Conservation (phyloP, 1,140 invertebrate species). For the Uloborus diversus region DNA sequence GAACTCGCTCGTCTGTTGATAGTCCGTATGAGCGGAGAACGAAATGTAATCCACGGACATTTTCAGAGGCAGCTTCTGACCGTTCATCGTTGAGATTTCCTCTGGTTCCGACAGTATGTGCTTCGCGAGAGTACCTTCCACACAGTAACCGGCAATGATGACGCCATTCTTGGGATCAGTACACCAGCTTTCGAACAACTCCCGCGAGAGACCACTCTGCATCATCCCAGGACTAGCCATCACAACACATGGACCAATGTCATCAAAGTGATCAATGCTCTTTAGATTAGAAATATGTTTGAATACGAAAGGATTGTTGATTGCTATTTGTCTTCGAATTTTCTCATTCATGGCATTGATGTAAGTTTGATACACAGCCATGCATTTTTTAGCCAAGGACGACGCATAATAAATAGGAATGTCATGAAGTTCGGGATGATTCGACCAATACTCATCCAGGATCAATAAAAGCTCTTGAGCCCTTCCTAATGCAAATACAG, state of each 20-base stretch:
- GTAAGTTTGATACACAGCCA: constrained; percentile 99
- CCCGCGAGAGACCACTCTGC: constrained; percentile 96
- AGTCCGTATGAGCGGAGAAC: constrained; percentile 99
- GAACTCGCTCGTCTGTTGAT: constrained; percentile 98
- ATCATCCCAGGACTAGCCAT: constrained; percentile 99
- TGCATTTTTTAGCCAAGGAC: constrained; percentile 98
- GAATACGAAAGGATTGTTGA: constrained; percentile 99
- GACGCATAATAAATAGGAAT: constrained; percentile 99
- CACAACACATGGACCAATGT: constrained; percentile 98
- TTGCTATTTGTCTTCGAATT: constrained; percentile 93
- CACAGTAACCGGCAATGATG: constrained; percentile 99
- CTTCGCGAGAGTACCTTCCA: constrained; percentile 98
- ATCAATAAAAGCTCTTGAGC: constrained; percentile 97
- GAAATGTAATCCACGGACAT: constrained; percentile 99
- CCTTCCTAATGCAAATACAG: constrained; percentile 97
- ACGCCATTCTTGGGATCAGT: constrained; percentile 97
- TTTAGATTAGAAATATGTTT: constrained; percentile 99
- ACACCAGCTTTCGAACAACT: constrained; percentile 99
- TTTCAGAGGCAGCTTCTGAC: constrained; percentile 94
- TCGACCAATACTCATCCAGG: constrained; percentile 97
- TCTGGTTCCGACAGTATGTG: constrained; percentile 97
- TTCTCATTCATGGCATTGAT: constrained; percentile 99
- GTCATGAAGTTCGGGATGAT: constrained; percentile 97
- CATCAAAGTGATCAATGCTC: constrained; percentile 99
- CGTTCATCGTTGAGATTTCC: constrained; percentile 93